Base-by-base conservation (phyloP, 2,888 invertebrate species). In the Hetaerina titia region DNA sequence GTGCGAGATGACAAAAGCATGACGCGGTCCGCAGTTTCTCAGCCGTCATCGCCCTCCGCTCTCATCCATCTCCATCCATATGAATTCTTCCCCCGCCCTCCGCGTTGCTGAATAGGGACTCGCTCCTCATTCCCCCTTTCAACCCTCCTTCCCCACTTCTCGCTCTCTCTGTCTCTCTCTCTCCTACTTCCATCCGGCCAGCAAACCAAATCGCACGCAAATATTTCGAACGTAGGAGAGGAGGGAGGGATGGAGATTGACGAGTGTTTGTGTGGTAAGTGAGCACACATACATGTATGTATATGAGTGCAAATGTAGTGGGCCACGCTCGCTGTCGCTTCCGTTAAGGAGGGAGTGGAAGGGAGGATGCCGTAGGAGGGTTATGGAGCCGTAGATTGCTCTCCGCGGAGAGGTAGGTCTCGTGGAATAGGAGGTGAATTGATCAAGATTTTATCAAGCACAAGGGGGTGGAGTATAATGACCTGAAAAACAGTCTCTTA, bases 31-130 rank as follows among this genome's bases (percentile, higher is more conserved):
- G 31, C 22, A 63, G 60, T 90, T 90, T 64, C 60, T 25, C 60
- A n/a, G 31, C 63, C 64, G 90, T 90, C 90, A 90, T 90, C 90
- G 17, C 57, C 22, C 60, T 60, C 13, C 60, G 60, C 81, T 19
- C 90, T 25, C 64, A 90, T 63, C 90, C 90, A 90, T 90, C 90
- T 90, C 60, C 90, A 56, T 64, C 89, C 89, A n/a, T 58, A 13
- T 58, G 57, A 56, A 9, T 89, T 58, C 58, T 58, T 89, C 89
- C 6, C 58, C n/a, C 89, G 57, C 19, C 57, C 13, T 89, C 22
- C 69, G 69, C 22, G 69, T 22, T 69, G 69, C 22, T 69, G 69
- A 69, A 22, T 69, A 22, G 69, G 69, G 69, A 17, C 69, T 69
- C 22, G 19, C 22, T 69, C 69, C 15, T 17, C 15, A 5, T 11